Percentiles rank a stretch among this genome's conserved stretches.
Evolutionary conservation across 2,113 vertebrate genomes (phyloP).

Genomic region (Brachionichthys hirsutus): DNA sequence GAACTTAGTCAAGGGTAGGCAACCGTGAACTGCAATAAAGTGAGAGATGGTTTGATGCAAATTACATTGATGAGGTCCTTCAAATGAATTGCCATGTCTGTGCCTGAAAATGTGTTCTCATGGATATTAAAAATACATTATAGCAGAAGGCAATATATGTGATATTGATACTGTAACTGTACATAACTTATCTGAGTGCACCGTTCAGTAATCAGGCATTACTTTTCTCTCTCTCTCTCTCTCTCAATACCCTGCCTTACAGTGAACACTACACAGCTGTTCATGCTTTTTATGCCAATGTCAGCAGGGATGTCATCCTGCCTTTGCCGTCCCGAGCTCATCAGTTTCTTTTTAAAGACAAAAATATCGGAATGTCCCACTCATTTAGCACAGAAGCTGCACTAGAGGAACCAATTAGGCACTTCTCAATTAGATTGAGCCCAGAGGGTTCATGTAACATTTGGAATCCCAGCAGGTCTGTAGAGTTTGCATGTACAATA

Average conservation of each 20-base stretch:
- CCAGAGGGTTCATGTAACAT: conserved; percentile 32
- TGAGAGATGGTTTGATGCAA: too few species aligned
- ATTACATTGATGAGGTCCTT: background rate
- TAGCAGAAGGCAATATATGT: background rate
- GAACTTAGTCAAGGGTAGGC: too few species aligned
- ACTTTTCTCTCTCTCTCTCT: background rate
- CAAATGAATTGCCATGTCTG: background rate
- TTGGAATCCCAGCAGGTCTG: conserved; percentile 51
- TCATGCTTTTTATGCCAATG: conserved; percentile 1
- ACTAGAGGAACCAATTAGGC: conserved; percentile 26
- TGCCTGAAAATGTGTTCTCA: background rate
- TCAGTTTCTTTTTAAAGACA: conserved; percentile 25
- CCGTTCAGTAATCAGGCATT: background rate
- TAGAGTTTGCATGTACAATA: conserved; percentile 17
- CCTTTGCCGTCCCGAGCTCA: conserved; percentile 4
- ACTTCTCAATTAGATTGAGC: conserved; percentile 16
- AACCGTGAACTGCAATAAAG: too few species aligned
- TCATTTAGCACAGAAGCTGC: background rate
- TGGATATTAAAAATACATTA: too few species aligned
- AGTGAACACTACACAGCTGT: conserved; percentile 12
- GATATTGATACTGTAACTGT: background rate
- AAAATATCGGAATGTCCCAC: conserved; percentile 9
- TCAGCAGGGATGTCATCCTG: conserved; percentile 2
- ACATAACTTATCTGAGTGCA: background rate
- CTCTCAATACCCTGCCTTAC: background rate